A percentile compares a stretch with the other conserved stretches of the same genome.
These are phyloP conservation scores for Lottia gigantea DNA, from an alignment of 2,888 invertebrate species.

Conservation along the genomic window DNA sequence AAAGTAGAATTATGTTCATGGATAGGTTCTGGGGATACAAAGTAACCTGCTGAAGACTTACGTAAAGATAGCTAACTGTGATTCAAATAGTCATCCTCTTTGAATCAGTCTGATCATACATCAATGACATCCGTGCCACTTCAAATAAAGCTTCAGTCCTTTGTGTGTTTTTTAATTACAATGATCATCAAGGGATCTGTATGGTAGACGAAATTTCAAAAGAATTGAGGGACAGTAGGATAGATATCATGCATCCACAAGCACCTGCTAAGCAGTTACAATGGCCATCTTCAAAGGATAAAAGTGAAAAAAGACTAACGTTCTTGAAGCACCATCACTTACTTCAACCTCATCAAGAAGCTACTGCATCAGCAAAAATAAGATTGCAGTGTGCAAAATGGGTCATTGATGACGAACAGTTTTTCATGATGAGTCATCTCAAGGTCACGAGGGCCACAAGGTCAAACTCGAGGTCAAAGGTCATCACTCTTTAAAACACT, in stretches of 20 bases:
- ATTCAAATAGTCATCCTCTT: too few species aligned
- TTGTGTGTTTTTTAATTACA: slow-evolving; percentile 7
- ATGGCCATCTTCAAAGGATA: slow-evolving; percentile 7
- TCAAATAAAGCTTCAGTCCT: background rate
- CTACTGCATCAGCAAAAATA: background rate
- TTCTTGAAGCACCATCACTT: slow-evolving; percentile 7
- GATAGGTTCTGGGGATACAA: too few species aligned
- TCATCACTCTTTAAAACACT: too few species aligned
- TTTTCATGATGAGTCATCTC: too few species aligned
- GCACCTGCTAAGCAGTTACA: background rate
- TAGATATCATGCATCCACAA: slow-evolving; percentile 2
- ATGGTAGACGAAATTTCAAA: slow-evolving; percentile 14
- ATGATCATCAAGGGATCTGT: slow-evolving; percentile 9
- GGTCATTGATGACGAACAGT: background rate
- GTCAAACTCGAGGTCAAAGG: too few species aligned
- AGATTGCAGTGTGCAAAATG: background rate
- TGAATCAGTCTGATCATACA: too few species aligned
- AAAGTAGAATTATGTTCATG: too few species aligned
- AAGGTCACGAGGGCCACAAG: too few species aligned
- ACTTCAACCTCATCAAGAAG: slow-evolving; percentile 4
- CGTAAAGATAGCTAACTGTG: too few species aligned
- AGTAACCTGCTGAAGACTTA: too few species aligned
- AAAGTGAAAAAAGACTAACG: background rate
- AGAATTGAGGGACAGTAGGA: slow-evolving; percentile 1
- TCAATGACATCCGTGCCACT: too few species aligned